phyloP scores from a whole-genome alignment of 2,888 invertebrate genomes.

The Dolichomitus sp. region DNA sequence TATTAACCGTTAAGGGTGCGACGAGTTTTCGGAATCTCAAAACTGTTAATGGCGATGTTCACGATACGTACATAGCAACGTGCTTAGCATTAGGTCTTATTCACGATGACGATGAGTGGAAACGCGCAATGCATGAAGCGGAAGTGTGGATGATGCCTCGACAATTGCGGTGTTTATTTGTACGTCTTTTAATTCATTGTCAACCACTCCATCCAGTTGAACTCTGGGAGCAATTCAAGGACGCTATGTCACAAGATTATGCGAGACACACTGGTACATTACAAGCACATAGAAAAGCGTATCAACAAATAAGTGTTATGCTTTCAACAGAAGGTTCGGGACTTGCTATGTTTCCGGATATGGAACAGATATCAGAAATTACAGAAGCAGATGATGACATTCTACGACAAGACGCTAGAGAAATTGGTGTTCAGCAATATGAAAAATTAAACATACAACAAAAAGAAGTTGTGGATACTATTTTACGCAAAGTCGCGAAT shows the following conservation, averaged over 20 bases:
- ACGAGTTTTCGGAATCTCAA: constrained; percentile 73
- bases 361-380: neutral
- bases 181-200: constrained; percentile 70
- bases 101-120: constrained; percentile 71
- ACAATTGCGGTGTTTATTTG: constrained; percentile 76
- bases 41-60: constrained; percentile 72
- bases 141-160: constrained; percentile 59
- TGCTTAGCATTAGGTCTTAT: constrained; percentile 74
- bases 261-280: neutral
- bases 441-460: constrained; percentile 53
- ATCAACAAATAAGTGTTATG: constrained; percentile 12
- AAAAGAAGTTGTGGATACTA: constrained; percentile 47
- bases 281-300: constrained; percentile 8
- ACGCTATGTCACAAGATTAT: constrained; percentile 38
- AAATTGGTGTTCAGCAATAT: constrained; percentile 20
- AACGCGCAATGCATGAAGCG: constrained; percentile 48
- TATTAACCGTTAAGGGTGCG: constrained; percentile 73
- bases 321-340: constrained; percentile 2
- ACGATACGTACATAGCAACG: constrained; percentile 74
- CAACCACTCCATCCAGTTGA: constrained; percentile 62
- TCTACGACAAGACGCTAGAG: neutral
- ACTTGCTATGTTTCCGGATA: too few relatives aligned
- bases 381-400: neutral
- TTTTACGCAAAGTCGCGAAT: neutral
- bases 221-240: constrained; percentile 68